Evolutionary conservation across 2,888 invertebrate genomes (phyloP).

Genomic region (Zaprionus bogoriensis): DNA sequence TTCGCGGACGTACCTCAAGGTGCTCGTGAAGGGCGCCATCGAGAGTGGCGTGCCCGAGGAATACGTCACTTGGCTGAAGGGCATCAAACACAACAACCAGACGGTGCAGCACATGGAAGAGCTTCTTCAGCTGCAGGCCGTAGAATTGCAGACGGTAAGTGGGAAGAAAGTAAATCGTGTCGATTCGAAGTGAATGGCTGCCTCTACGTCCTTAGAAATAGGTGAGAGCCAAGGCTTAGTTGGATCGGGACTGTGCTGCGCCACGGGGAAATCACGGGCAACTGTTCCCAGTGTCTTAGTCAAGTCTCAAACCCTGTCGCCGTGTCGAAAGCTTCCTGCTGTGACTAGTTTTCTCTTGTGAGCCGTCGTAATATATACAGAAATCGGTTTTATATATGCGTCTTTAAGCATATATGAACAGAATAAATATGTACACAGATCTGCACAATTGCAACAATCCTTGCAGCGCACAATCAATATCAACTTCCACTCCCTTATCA

Average conservation of each 20-base stretch:
- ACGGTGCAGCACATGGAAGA: slow-evolving; percentile 83
- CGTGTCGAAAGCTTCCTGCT: no score
- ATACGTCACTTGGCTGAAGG: slow-evolving; percentile 88
- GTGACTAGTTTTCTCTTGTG: no score
- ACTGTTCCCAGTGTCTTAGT: background rate
- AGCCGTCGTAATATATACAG: no score
- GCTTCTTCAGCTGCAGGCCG: slow-evolving; percentile 78
- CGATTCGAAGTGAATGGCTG: no score
- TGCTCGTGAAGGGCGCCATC: slow-evolving; percentile 80
- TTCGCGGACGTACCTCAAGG: slow-evolving; percentile 88
- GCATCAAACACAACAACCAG: slow-evolving; percentile 90
- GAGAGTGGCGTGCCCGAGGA: slow-evolving; percentile 86
- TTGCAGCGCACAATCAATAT: no score
- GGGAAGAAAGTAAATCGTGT: no score
- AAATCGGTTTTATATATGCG: no score
- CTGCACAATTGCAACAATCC: background rate
- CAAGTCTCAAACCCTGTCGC: background rate
- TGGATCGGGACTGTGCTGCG: no score
- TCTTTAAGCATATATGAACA: background rate
- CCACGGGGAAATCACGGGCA: no score
- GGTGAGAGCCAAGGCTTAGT: background rate
- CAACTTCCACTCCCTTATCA: background rate
- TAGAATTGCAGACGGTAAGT: slow-evolving; percentile 34
- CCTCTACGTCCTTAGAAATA: no score
- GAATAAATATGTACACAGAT: background rate